Percentiles rank a stretch among this genome's conserved stretches.
phyloP scores from a whole-genome alignment of 2,888 invertebrate species.

The Unio delphinus region DNA sequence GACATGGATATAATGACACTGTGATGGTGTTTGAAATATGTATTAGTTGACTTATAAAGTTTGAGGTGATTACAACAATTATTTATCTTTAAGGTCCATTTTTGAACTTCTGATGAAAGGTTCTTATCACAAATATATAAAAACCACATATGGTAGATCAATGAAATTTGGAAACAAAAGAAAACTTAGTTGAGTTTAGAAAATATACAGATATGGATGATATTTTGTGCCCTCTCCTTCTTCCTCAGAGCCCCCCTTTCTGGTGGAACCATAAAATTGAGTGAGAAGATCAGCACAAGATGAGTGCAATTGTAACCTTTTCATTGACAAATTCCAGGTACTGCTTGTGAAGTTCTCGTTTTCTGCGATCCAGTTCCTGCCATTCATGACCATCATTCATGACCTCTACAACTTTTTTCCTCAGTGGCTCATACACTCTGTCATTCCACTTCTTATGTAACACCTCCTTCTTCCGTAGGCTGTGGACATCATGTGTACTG shows the following conservation, averaged over 20 bases:
- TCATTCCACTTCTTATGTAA: constrained; percentile 69
- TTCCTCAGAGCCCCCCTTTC: background rate
- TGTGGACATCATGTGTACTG: constrained; percentile 47
- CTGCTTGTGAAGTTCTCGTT: constrained; percentile 64
- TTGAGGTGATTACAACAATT: too few relatives aligned
- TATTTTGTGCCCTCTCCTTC: background rate
- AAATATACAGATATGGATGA: too few relatives aligned
- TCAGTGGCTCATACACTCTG: constrained; percentile 65
- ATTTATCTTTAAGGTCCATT: too few relatives aligned
- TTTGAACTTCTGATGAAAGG: too few relatives aligned
- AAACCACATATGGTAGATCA: too few relatives aligned
- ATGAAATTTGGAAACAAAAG: too few relatives aligned
- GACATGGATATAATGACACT: too few relatives aligned
- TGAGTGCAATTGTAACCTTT: constrained; percentile 52
- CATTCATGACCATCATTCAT: constrained; percentile 58
- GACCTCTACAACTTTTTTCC: constrained; percentile 57
- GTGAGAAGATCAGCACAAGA: background rate
- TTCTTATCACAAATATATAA: too few relatives aligned
- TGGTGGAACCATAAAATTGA: background rate
- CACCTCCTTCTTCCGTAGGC: constrained; percentile 64
- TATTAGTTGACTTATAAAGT: too few relatives aligned
- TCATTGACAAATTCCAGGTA: constrained; percentile 68
- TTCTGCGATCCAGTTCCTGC: constrained; percentile 56
- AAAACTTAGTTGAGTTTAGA: too few relatives aligned
- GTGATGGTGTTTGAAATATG: too few relatives aligned